Evolutionary conservation across 2,113 vertebrate species (phyloP).

Genomic region (Malaclemys terrapin): DNA sequence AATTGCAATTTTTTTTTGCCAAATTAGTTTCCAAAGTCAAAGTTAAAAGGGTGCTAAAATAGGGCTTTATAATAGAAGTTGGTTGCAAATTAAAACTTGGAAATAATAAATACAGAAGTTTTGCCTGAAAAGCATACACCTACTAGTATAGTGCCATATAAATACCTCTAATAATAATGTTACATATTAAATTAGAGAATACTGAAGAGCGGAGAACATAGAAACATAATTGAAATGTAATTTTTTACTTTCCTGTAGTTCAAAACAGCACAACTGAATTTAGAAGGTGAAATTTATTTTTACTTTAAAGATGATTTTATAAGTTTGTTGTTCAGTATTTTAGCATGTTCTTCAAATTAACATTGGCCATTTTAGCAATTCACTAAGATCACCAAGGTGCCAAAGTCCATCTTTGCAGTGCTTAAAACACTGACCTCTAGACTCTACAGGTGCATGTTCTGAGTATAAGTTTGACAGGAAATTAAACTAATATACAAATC

Average conservation of each 20-base stretch:
- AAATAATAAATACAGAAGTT: neutral
- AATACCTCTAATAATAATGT: neutral
- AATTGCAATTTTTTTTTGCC: neutral
- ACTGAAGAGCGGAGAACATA: neutral
- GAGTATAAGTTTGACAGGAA: constrained; percentile 74
- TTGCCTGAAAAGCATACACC: neutral
- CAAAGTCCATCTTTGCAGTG: constrained; percentile 48
- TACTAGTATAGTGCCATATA: neutral
- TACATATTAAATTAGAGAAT: neutral
- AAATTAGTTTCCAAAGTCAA: neutral
- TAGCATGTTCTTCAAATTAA: constrained; percentile 17
- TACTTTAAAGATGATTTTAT: neutral
- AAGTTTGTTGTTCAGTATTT: neutral
- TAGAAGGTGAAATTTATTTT: neutral
- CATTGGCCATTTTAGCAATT: neutral
- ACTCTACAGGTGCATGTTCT: constrained; percentile 56
- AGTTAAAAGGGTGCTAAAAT: neutral
- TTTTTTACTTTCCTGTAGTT: neutral
- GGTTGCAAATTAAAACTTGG: neutral
- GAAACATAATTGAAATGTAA: neutral
- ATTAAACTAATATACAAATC: constrained; percentile 75
- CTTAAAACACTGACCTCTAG: constrained; percentile 53
- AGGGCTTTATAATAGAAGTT: neutral
- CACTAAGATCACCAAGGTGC: constrained; percentile 28
- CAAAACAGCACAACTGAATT: neutral